These are phyloP conservation scores for Mandrillus leucophaeus DNA, from an alignment of 2,113 vertebrate genomes.

Conservation along the genomic window DNA sequence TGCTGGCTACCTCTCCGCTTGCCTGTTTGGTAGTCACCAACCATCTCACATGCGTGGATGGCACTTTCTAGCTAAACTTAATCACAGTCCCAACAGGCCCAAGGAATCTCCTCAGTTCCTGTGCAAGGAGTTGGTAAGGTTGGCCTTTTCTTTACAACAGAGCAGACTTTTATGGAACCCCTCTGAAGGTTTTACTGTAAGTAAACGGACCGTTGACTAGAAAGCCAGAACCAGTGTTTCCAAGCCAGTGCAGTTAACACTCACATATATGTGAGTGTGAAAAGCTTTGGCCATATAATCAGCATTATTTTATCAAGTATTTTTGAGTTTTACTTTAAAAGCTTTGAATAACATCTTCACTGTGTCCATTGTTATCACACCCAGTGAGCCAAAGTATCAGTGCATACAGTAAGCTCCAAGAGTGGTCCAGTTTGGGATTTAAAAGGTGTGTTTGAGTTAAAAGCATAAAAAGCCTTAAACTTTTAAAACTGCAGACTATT, in stretches of 20 bases:
- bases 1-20: background rate
- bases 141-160: constrained; percentile 11
- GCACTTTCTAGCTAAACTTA: background rate
- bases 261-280: constrained; percentile 14
- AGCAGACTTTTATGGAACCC: constrained; percentile 6
- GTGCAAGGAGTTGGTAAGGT: background rate
- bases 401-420: background rate
- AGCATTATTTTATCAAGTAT: background rate
- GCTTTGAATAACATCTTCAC: background rate
- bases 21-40: background rate
- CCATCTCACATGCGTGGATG: background rate
- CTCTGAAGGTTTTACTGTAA: constrained; percentile 54
- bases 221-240: constrained; percentile 56
- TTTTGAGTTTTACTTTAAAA: background rate
- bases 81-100: background rate
- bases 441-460: constrained; percentile 55
- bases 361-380: background rate
- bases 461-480: constrained; percentile 41
- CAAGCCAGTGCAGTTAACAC: constrained; percentile 67
- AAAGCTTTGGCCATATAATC: background rate
- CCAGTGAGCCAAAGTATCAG: background rate
- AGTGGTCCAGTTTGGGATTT: constrained; percentile 4
- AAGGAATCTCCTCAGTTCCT: background rate
- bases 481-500: constrained; percentile 69
- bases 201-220: constrained; percentile 58